Conservation (phyloP, 1,140 invertebrate genomes). For the Zaprionus kolodkinae region DNA sequence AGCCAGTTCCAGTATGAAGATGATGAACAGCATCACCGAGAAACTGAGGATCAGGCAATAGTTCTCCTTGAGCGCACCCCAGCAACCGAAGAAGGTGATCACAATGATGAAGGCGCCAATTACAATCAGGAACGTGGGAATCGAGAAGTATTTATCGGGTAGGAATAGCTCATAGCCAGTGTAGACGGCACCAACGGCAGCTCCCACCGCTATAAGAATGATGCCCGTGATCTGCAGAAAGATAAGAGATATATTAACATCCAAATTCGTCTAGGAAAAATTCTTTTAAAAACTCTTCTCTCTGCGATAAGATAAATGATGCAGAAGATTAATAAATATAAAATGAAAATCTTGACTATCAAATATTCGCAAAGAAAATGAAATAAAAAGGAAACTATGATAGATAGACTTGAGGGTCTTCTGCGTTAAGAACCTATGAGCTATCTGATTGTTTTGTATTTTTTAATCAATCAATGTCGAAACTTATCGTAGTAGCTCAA, state of each 20-base stretch:
- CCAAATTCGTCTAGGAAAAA: background rate
- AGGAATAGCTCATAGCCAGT: slow-evolving; percentile 88
- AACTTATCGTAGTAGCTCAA: slow-evolving; percentile 6
- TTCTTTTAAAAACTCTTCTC: background rate
- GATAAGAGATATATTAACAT: slow-evolving; percentile 8
- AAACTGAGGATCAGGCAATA: slow-evolving; percentile 93
- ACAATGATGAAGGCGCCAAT: slow-evolving; percentile 92
- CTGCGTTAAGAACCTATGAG: too few relatives aligned
- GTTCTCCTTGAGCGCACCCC: slow-evolving; percentile 92
- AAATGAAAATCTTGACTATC: too few relatives aligned
- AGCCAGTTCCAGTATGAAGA: slow-evolving; percentile 92
- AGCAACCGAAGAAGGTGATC: slow-evolving; percentile 94
- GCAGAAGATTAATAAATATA: background rate
- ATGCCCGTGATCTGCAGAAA: slow-evolving; percentile 88
- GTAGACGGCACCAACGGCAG: slow-evolving; percentile 88
- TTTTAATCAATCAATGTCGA: slow-evolving; percentile 28
- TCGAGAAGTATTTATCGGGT: slow-evolving; percentile 86
- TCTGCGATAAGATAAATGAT: background rate
- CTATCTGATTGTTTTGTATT: slow-evolving; percentile 12
- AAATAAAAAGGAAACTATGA: background rate
- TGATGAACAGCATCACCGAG: slow-evolving; percentile 88
- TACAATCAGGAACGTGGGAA: slow-evolving; percentile 91
- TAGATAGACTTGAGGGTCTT: background rate
- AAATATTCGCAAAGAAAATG: background rate
- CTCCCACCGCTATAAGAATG: slow-evolving; percentile 88